Evolutionary conservation across 2,797 vertebrate genomes (phyloP).

Genomic region (Poecilia picta): DNA sequence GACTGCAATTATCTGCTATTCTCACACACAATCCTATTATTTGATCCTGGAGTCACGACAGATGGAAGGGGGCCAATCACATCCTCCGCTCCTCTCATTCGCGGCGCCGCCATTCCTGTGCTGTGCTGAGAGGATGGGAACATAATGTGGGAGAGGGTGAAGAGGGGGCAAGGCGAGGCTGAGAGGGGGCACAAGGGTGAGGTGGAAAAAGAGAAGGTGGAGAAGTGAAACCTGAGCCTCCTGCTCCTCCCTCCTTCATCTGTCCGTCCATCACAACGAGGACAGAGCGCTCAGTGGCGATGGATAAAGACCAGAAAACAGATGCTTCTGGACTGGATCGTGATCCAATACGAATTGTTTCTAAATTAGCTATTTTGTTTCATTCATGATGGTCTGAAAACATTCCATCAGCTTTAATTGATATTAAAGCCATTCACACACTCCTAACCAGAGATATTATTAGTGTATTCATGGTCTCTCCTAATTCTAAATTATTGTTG

Average conservation of each 20-base stretch:
- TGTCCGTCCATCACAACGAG: slow-evolving; percentile 43
- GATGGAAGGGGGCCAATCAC: slow-evolving; percentile 81
- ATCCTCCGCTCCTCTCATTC: slow-evolving; percentile 40
- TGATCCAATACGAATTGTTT: background rate
- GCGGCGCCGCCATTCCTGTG: slow-evolving; percentile 74
- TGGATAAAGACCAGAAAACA: slow-evolving; percentile 51
- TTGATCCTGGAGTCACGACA: slow-evolving; percentile 81
- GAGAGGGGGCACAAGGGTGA: slow-evolving; percentile 58
- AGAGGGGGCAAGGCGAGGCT: slow-evolving; percentile 35
- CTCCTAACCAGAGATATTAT: background rate
- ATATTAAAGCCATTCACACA: background rate
- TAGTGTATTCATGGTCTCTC: background rate
- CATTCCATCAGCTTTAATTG: background rate
- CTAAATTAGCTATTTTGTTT: background rate
- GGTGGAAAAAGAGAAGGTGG: slow-evolving; percentile 28
- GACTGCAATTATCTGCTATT: slow-evolving; percentile 86
- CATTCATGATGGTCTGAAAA: background rate
- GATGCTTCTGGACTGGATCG: background rate
- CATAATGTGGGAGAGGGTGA: slow-evolving; percentile 58
- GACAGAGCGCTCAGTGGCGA: slow-evolving; percentile 26
- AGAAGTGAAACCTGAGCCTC: slow-evolving; percentile 61
- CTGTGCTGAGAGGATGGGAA: slow-evolving; percentile 71
- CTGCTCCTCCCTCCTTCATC: slow-evolving; percentile 33
- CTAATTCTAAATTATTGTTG: background rate
- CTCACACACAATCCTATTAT: slow-evolving; percentile 87